Conservation (phyloP, 2,797 vertebrate species). For the Tauraco hartlaubi region DNA sequence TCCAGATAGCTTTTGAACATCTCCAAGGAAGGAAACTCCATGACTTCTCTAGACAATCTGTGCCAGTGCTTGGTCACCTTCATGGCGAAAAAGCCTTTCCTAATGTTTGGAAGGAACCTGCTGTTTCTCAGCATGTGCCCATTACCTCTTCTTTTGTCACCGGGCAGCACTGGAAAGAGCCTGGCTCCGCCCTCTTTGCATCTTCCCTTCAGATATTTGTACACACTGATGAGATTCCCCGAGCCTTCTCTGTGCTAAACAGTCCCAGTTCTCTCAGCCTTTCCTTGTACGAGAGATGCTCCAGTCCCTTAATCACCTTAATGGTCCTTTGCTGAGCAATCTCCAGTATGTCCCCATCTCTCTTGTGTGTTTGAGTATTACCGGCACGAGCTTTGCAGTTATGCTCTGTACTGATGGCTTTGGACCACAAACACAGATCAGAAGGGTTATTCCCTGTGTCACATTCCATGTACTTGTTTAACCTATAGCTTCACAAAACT, state of each 20-base stretch:
- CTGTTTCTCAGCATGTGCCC: background rate
- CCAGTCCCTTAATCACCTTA: background rate
- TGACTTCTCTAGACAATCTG: background rate
- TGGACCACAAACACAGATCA: background rate
- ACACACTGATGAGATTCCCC: background rate
- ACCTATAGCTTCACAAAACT: background rate
- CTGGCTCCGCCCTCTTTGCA: background rate
- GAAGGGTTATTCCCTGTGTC: background rate
- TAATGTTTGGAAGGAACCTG: background rate
- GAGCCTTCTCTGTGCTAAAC: background rate
- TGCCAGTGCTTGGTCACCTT: background rate
- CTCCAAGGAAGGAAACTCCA: background rate
- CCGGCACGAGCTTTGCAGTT: background rate
- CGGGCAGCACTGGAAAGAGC: background rate
- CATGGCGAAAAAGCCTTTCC: background rate
- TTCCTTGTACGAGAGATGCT: background rate
- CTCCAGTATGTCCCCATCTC: fast-evolving
- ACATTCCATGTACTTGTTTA: background rate
- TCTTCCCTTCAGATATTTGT: background rate
- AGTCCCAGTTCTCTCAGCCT: background rate
- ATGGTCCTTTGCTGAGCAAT: background rate
- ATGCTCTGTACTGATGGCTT: fast-evolving
- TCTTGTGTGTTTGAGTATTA: background rate
- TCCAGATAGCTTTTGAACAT: background rate
- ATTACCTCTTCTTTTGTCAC: background rate